A percentile compares a stretch with the other conserved stretches of the same genome.
phyloP scores from a whole-genome alignment of 2,113 vertebrate genomes.

The Phainopepla nitens region DNA sequence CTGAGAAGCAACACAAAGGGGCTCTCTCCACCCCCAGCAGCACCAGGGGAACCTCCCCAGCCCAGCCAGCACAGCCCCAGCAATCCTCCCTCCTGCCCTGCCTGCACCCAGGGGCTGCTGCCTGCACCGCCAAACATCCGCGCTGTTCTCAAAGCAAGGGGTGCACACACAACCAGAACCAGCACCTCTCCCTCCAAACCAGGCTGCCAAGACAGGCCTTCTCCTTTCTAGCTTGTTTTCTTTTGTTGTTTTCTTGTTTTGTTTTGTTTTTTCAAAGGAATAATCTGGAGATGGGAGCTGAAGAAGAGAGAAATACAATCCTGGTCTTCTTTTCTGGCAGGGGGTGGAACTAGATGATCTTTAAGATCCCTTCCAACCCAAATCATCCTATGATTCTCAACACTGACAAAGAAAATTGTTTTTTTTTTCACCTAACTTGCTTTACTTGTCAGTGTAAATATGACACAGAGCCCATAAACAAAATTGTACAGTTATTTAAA shows the following conservation, averaged over 20 bases:
- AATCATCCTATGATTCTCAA: background rate
- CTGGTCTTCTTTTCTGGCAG: background rate
- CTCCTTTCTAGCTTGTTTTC: background rate
- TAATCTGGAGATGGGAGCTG: background rate
- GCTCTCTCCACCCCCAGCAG: background rate
- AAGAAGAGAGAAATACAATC: background rate
- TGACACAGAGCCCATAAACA: background rate
- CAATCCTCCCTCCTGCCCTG: background rate
- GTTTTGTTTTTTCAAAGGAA: background rate
- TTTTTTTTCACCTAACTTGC: background rate
- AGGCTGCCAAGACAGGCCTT: background rate
- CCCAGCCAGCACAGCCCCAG: no score
- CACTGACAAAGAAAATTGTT: background rate
- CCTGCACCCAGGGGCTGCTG: fast-evolving
- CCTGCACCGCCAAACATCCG: background rate
- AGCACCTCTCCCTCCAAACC: background rate
- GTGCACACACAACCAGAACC: background rate
- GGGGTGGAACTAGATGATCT: background rate
- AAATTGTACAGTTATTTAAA: background rate
- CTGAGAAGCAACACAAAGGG: background rate
- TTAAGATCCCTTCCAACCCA: background rate
- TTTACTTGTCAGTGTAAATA: background rate
- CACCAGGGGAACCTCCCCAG: no score
- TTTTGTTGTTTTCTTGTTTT: background rate
- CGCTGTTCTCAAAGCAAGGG: background rate